Conservation (phyloP, 2,113 vertebrate species). For the Tapirus terrestris region DNA sequence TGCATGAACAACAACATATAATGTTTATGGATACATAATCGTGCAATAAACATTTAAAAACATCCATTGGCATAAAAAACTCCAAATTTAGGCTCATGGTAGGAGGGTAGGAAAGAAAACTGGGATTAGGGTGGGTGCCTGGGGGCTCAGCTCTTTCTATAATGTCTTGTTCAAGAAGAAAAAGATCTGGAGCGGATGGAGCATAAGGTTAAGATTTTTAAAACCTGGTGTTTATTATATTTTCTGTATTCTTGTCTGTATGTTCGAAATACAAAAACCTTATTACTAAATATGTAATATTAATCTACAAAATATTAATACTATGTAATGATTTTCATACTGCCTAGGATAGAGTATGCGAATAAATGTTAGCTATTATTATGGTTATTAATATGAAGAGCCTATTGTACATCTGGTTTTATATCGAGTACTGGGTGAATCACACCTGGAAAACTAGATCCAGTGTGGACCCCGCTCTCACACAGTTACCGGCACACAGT, state of each 20-base stretch:
- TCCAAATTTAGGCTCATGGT: not conserved
- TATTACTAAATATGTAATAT: not conserved
- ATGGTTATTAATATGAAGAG: not conserved
- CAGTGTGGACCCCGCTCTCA: fast-evolving
- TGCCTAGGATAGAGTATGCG: not conserved
- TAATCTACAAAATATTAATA: not conserved
- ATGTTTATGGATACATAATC: not conserved
- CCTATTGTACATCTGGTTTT: not conserved
- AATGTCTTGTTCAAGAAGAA: not conserved
- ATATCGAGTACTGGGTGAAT: not conserved
- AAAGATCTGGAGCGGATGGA: not conserved
- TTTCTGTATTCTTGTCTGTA: not conserved
- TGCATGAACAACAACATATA: not conserved
- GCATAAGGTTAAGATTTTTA: not conserved
- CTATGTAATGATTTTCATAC: not conserved
- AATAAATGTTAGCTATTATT: not conserved
- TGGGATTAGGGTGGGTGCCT: fast-evolving
- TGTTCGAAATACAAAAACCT: not conserved
- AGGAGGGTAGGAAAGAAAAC: not conserved
- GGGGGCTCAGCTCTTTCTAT: not conserved
- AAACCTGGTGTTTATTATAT: not conserved
- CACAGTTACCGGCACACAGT: not conserved
- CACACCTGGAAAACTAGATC: too few relatives aligned
- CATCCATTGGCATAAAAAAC: not conserved
- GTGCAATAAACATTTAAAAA: not conserved